phyloP scores from a whole-genome alignment of 2,797 vertebrate genomes.

The Nannoperca australis region DNA sequence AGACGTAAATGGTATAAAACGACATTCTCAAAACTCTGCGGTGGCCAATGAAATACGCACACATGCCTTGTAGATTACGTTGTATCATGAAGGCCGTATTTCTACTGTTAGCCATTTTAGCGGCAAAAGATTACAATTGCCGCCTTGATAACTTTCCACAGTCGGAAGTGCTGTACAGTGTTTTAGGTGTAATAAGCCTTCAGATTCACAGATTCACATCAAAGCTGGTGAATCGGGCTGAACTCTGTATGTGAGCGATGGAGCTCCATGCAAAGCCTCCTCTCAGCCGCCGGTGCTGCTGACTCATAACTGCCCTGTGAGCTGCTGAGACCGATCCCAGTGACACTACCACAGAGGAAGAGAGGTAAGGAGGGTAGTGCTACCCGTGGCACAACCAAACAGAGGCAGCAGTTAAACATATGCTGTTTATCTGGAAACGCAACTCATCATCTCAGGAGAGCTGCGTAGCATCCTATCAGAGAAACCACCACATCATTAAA shows the following conservation, averaged over 20 bases:
- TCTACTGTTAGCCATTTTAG: background rate
- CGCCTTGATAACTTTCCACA: background rate
- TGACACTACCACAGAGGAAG: constrained; percentile 53
- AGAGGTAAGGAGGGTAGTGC: constrained; percentile 24
- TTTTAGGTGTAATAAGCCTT: background rate
- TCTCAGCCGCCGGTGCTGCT: constrained; percentile 73
- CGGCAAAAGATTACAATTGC: background rate
- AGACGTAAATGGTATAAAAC: background rate
- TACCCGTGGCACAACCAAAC: constrained; percentile 32
- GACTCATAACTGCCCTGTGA: constrained; percentile 80
- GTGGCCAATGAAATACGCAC: too few relatives aligned
- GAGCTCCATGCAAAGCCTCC: constrained; percentile 67
- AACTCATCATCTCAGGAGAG: constrained; percentile 50
- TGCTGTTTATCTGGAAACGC: constrained; percentile 54
- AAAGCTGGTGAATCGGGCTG: constrained; percentile 36
- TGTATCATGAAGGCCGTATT: background rate
- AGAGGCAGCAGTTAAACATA: constrained; percentile 34
- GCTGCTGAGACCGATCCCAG: constrained; percentile 63
- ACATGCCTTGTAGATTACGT: too few relatives aligned
- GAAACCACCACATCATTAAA: constrained; percentile 46
- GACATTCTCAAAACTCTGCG: too few relatives aligned
- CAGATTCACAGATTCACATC: constrained; percentile 6
- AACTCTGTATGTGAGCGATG: constrained; percentile 53
- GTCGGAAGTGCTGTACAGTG: background rate
- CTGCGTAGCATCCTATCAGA: constrained; percentile 30